phyloP scores from a whole-genome alignment of 2,113 vertebrate genomes.

The Anguilla japonica region DNA sequence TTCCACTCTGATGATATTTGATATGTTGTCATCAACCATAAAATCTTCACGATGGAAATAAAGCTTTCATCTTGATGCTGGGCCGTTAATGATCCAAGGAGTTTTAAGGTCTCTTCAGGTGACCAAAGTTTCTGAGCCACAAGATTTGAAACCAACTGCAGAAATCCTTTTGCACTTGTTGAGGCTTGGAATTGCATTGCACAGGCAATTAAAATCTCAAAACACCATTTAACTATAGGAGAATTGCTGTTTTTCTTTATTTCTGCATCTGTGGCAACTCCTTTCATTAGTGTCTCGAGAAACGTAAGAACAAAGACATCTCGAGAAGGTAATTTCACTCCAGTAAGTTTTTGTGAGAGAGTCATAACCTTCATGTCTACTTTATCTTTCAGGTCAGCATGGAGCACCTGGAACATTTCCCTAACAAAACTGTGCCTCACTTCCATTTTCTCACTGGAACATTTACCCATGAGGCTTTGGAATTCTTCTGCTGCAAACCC shows the following conservation, averaged over 20 bases:
- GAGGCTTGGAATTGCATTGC: not conserved
- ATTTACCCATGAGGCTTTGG: slow-evolving; percentile 6
- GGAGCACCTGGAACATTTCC: slow-evolving; percentile 19
- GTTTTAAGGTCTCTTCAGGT: not conserved
- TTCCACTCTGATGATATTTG: slow-evolving; percentile 17
- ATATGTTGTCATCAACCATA: slow-evolving; percentile 16
- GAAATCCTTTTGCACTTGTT: not conserved
- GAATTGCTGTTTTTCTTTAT: not conserved
- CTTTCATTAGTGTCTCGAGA: slow-evolving; percentile 6
- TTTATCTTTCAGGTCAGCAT: not conserved
- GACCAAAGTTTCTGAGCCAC: not conserved
- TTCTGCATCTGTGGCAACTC: not conserved
- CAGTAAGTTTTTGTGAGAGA: not conserved
- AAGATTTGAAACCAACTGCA: not conserved
- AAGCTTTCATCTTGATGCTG: not conserved
- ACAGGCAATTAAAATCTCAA: not conserved
- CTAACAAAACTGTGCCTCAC: not conserved
- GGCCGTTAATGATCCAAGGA: not conserved
- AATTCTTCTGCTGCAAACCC: not conserved
- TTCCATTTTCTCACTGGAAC: not conserved
- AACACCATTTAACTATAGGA: not conserved
- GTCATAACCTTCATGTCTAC: not conserved
- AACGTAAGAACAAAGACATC: slow-evolving; percentile 5
- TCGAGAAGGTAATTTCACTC: not conserved
- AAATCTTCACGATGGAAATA: slow-evolving; percentile 12